These are phyloP conservation scores for Ricordea florida DNA, from an alignment of 92 coral and sea anemone species.

Conservation along the genomic window DNA sequence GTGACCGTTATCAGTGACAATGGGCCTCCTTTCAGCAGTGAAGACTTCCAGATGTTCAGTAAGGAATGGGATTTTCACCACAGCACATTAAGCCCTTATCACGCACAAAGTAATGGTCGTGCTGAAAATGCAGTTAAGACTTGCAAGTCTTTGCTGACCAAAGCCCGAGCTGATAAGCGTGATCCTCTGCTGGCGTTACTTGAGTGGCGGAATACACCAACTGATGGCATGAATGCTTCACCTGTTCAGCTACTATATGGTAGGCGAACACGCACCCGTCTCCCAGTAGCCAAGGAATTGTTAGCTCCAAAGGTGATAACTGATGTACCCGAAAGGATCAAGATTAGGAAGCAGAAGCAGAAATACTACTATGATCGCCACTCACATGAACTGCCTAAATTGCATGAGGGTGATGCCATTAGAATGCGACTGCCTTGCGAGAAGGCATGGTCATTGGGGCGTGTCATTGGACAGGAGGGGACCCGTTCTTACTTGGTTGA, in stretches of 20 bases:
- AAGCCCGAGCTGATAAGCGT: conserved; percentile 22
- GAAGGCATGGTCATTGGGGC: background rate
- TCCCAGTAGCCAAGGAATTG: conserved; percentile 2
- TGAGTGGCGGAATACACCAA: conserved; percentile 27
- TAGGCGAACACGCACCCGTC: conserved; percentile 28
- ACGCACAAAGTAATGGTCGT: no score
- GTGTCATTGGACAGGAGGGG: background rate
- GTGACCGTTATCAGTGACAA: conserved; percentile 35
- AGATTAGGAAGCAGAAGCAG: no score
- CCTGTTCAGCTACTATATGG: no score
- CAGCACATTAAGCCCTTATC: conserved; percentile 1
- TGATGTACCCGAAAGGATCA: background rate
- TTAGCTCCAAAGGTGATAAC: background rate
- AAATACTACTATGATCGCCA: no score
- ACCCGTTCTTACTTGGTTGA: background rate
- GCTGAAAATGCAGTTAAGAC: no score
- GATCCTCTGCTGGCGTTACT: conserved; percentile 37
- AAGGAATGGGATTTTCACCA: conserved; percentile 33
- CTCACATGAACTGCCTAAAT: no score
- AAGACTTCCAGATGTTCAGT: conserved; percentile 8
- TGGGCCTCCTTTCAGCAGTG: conserved; percentile 41
- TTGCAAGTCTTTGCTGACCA: conserved; percentile 11
- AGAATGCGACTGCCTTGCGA: no score
- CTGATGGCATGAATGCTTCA: background rate
- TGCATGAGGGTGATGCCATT: no score